These are phyloP conservation scores for Seladonia tumulorum DNA, from an alignment of 2,888 invertebrate species.

Conservation along the genomic window DNA sequence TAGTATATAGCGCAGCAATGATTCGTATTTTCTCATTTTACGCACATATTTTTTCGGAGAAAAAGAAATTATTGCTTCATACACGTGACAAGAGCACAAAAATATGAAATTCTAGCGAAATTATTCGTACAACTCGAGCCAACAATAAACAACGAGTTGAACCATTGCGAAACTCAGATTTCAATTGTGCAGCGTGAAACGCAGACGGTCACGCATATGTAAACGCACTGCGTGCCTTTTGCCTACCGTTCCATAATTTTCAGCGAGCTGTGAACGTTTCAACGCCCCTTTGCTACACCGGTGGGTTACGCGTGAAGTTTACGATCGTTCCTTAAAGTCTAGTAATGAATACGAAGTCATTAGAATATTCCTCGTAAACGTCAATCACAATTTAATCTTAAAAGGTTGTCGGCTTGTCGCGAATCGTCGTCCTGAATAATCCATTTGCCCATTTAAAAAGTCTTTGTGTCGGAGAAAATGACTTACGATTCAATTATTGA, in stretches of 20 bases:
- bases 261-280: slow-evolving; percentile 28
- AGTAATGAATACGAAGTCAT: not conserved
- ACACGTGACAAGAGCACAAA: not conserved
- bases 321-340: slow-evolving; percentile 10
- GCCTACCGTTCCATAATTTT: slow-evolving; percentile 45
- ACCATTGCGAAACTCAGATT: slow-evolving; percentile 14
- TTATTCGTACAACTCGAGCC: not conserved
- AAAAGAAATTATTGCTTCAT: not conserved
- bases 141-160: not conserved
- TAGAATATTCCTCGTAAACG: not conserved
- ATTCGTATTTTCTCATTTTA: not conserved
- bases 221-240: slow-evolving; percentile 27
- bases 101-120: slow-evolving; percentile 3
- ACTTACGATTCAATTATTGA: not conserved
- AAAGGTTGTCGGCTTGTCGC: not conserved
- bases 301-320: slow-evolving; percentile 33
- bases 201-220: slow-evolving; percentile 15
- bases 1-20: no score
- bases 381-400: not conserved
- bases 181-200: slow-evolving; percentile 26
- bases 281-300: slow-evolving; percentile 8
- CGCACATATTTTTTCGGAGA: not conserved
- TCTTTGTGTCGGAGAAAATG: not conserved
- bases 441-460: not conserved
- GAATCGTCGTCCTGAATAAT: not conserved